phyloP scores from a whole-genome alignment of 2,888 invertebrate species.

The Cataglyphis rosenhaueri region DNA sequence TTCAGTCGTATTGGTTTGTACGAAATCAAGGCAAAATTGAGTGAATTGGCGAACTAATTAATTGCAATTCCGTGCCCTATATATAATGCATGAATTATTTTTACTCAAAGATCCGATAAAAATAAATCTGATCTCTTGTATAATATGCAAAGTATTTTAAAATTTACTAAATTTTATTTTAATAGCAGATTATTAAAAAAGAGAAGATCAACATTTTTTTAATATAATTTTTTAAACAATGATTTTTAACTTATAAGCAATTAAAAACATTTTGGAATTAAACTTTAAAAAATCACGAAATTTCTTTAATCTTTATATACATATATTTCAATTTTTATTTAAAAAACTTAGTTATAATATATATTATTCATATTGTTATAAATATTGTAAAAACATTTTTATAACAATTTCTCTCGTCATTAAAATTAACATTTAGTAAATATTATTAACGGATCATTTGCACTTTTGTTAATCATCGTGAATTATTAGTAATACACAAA shows the following conservation, averaged over 20 bases:
- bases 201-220: background rate
- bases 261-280: too few species aligned
- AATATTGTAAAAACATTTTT: too few species aligned
- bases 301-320: too few species aligned
- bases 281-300: too few species aligned
- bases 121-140: background rate
- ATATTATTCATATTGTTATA: too few species aligned
- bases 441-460: background rate
- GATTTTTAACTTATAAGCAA: too few species aligned
- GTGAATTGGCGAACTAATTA: slow-evolving; percentile 12
- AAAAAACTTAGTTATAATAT: too few species aligned
- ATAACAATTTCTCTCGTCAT: too few species aligned
- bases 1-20: slow-evolving; percentile 56
- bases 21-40: slow-evolving; percentile 44
- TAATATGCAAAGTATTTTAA: background rate
- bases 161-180: background rate
- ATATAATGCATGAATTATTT: background rate
- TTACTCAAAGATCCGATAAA: background rate
- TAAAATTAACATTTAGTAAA: too few species aligned
- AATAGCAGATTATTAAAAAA: background rate
- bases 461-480: background rate
- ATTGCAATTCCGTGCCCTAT: background rate
- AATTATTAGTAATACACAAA: background rate
- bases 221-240: background rate
- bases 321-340: too few species aligned